Evolutionary conservation across 2,888 invertebrate species (phyloP), one percentile per base, ranked within the genome.

Genomic region (Callyntrura guangdongensis): DNA sequence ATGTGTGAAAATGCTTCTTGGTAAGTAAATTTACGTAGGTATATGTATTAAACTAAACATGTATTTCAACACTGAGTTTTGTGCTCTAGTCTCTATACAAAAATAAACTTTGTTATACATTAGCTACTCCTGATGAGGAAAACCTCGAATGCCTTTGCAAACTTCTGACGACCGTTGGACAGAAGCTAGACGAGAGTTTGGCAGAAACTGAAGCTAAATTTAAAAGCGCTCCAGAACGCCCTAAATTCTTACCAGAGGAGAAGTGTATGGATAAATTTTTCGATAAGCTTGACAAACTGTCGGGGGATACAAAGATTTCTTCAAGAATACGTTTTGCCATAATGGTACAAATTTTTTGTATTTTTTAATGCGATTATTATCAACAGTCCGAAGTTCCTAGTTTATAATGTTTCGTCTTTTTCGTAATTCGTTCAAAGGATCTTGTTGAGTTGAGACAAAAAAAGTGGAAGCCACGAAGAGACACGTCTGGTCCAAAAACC

Each of bases 81-180:
- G 6, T 36, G 36, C 36, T 36, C 36, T 36, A 36, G 2, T 74
- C 14, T 74, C 36, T 81, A 45, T 64, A 49, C 53, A 77, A 59
- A 64, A 27, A 6, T 53, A 87, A 61, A 11, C 5, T 90, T 84
- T 20, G 36, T 36, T n/a, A 36, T 36, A 36, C 36, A 36, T 36
- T 69, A 94, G 93, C 64, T 9, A 91, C 72, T 77, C 90, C 91
- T 81, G 98, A 98, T 94, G 99, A 99, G 95, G 99, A 99, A 94
- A 97, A 97, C 95, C 95, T 99, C 0, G 99, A 99, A 95, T 99
- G 99, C 95, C 96, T 99, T 4, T 99, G 99, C 95, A 97, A 98
- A 95, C 96, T 99, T 87, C 95, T 99, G 36, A 97, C 98, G 2
- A 99, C 99, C 0, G 97, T 99, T 93, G 99, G 99, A 12, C 97